Conservation (phyloP, 2,797 vertebrate genomes). For the Pangasius macronema region DNA sequence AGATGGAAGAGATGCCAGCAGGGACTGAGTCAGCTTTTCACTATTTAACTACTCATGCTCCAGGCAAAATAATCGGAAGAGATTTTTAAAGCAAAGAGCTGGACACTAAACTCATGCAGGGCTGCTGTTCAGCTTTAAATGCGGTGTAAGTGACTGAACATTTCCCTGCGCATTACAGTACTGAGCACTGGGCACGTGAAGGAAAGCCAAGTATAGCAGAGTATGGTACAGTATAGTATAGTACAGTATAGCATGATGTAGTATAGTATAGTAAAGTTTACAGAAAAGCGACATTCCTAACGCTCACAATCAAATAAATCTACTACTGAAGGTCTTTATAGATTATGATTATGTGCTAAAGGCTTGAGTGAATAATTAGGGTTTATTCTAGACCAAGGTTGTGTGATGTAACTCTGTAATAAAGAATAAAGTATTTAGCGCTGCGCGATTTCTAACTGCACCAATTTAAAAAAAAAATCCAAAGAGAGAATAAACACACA, state of each 20-base stretch:
- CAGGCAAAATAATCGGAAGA: not conserved
- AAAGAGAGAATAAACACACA: not conserved
- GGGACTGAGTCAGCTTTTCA: not conserved
- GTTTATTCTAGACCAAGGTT: not conserved
- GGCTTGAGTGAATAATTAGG: not conserved
- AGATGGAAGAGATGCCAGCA: not conserved
- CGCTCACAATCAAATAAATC: not conserved
- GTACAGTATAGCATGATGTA: not conserved
- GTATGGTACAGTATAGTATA: not conserved
- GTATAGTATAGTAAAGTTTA: not conserved
- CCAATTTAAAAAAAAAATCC: not conserved
- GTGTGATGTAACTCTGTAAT: not conserved
- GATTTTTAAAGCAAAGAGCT: not conserved
- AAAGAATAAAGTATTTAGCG: not conserved
- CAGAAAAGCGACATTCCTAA: not conserved
- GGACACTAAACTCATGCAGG: not conserved
- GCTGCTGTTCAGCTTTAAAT: not conserved
- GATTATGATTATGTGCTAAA: not conserved
- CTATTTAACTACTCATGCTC: not conserved
- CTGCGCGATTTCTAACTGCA: not conserved
- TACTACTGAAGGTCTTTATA: too few relatives aligned
- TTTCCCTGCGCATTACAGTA: not conserved
- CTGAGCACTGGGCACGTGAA: not conserved
- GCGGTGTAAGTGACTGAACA: not conserved
- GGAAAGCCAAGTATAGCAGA: not conserved